Percentiles rank a stretch among this genome's conserved stretches.
These are phyloP conservation scores for Timema cristinae DNA, from an alignment of 2,888 invertebrate species.

Conservation along the genomic window DNA sequence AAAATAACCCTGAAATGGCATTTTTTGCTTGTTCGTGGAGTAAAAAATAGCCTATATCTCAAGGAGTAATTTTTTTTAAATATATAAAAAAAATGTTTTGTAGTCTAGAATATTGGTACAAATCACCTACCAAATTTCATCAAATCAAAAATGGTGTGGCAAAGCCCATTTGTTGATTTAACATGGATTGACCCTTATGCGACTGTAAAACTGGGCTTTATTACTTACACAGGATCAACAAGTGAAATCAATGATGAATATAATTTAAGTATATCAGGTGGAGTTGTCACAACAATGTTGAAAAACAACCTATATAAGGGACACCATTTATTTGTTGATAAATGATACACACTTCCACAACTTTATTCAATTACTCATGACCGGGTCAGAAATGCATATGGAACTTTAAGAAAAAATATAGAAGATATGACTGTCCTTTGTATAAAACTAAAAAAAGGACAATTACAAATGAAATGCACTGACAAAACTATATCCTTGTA, in stretches of 20 bases:
- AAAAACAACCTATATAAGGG: not conserved
- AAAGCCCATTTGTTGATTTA: too few species aligned
- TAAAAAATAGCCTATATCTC: too few species aligned
- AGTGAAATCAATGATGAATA: too few species aligned
- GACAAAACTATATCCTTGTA: not conserved
- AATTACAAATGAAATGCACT: not conserved
- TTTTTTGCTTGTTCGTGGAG: too few species aligned
- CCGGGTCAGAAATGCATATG: not conserved
- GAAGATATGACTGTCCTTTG: not conserved
- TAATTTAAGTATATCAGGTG: not conserved
- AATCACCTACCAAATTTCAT: not conserved
- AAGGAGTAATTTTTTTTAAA: too few species aligned
- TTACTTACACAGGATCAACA: too few species aligned
- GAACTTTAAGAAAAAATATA: not conserved
- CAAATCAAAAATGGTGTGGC: not conserved
- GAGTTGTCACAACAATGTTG: not conserved
- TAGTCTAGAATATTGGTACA: not conserved
- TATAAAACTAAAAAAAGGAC: not conserved
- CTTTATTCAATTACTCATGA: not conserved
- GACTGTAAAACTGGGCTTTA: too few species aligned
- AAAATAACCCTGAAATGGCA: too few species aligned
- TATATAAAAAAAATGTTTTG: not conserved
- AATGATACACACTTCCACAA: not conserved
- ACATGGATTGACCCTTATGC: too few species aligned
- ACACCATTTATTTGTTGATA: constrained; percentile 1